Base-by-base conservation (phyloP, 2,888 invertebrate species). In the Drosophila kanekoi region DNA sequence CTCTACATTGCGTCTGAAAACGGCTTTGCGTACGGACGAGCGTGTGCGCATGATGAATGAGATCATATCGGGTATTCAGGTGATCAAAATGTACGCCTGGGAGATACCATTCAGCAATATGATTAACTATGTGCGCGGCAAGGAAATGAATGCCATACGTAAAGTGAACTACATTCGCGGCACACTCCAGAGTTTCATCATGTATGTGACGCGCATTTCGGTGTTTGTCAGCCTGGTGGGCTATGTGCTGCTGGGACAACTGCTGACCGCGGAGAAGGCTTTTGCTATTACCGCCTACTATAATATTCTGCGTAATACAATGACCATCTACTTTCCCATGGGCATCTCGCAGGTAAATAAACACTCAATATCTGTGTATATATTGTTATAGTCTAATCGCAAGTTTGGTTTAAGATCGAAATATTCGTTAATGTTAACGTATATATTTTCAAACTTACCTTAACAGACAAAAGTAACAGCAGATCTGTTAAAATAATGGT, bases 71-170 rank as follows among this genome's bases (percentile, higher is more conserved):
- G 98, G 97, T 1, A 96, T 97, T 90, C 95, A 97, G 92, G 97
- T 98, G 0, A 97, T 98, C 77, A 98, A 98, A 93, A 98, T 98
- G 98, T 98, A 98, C 89, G 96, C 98, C 0, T 98, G 98, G 96
- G 98, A 98, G 90, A 95, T 95, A 83, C 96, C 98, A 0, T 98
- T 98, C 90, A 95, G 95, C 32, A 94, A 94, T 75, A 94, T 98
- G 66, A 96, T 98, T 1, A 94, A 93, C 16, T 81, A 93, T 35
- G 94, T 95, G 1, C 93, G 97, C 89, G 92, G 91, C 92, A 94
- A 93, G 87, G 91, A 92, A 82, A 85, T 94, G 93, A 94, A 94
- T 68, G 94, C 95, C 78, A 96, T 97, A 72, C 94, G 95, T 47
- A 93, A 95, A 33, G 95, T 96, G 1, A 96, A 96, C 0, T 96